A percentile compares a stretch with the other conserved stretches of the same genome.
Conservation (phyloP, 2,113 vertebrate genomes). For the Bettongia penicillata region DNA sequence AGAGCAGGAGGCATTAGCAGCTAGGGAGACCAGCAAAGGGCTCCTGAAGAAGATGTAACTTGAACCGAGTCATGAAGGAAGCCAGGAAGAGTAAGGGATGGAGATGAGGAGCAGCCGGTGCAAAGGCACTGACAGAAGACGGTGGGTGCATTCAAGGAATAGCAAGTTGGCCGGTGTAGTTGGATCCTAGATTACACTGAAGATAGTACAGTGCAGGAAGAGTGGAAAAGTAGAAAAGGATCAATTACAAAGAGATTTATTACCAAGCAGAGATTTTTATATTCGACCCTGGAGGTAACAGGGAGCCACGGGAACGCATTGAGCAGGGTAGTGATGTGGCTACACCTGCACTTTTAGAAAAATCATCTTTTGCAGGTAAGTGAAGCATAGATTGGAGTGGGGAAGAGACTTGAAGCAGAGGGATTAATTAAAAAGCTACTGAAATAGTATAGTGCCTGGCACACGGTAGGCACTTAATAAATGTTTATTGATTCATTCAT, state of each 20-base stretch:
- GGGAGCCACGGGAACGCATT: slow-evolving; percentile 1
- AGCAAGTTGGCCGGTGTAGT: background rate
- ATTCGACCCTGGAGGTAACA: slow-evolving; percentile 82
- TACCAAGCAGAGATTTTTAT: background rate
- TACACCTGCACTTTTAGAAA: background rate
- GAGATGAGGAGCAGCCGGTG: background rate
- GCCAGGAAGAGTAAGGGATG: background rate
- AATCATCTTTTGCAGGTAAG: background rate
- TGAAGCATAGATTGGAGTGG: background rate
- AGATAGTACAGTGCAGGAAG: background rate
- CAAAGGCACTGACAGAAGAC: background rate
- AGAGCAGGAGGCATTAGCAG: background rate
- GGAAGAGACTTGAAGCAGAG: background rate
- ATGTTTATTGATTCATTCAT: background rate
- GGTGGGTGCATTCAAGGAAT: background rate
- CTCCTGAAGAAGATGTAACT: background rate
- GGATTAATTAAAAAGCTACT: background rate
- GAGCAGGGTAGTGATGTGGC: background rate
- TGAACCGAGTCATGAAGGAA: background rate
- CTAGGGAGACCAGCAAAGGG: background rate
- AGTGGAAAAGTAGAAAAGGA: background rate
- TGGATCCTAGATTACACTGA: background rate
- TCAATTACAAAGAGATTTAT: background rate
- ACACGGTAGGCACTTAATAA: background rate
- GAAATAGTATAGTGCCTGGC: background rate